Percentiles rank a stretch among this genome's conserved stretches.
phyloP scores from a whole-genome alignment of 2,113 vertebrate species.

The Empidonax alnorum region DNA sequence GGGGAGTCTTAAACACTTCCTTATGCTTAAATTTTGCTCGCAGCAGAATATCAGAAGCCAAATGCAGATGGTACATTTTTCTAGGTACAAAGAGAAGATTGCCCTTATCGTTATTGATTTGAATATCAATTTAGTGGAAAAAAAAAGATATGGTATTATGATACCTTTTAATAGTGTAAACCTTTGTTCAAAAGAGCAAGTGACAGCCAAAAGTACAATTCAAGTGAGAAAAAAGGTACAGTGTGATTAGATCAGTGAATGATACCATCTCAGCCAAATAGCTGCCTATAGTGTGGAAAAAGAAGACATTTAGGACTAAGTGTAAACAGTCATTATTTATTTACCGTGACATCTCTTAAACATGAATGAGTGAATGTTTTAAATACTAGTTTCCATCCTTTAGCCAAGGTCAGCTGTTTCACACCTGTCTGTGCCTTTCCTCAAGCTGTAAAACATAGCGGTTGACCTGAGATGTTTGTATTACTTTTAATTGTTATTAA shows the following conservation, averaged over 20 bases:
- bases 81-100: conserved; percentile 72
- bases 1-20: conserved; percentile 76
- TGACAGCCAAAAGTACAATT: conserved; percentile 77
- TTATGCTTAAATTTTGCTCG: conserved; percentile 79
- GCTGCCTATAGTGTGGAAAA: conserved; percentile 77
- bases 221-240: conserved; percentile 77
- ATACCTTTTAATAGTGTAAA: conserved; percentile 69
- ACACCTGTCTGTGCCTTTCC: conserved; percentile 16
- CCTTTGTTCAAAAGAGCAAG: conserved; percentile 78
- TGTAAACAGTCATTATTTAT: conserved; percentile 85
- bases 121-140: conserved; percentile 58
- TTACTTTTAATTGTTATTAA: neutral
- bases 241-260: conserved; percentile 70
- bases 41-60: conserved; percentile 72
- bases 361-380: conserved; percentile 78
- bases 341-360: conserved; percentile 82
- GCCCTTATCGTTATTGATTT: conserved; percentile 72
- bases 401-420: conserved; percentile 75
- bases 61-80: conserved; percentile 78
- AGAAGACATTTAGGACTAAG: conserved; percentile 74
- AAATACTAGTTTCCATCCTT: conserved; percentile 76
- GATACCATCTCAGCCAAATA: conserved; percentile 77
- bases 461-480: neutral
- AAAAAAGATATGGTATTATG: conserved; percentile 64
- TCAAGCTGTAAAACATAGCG: neutral